Base-by-base conservation (phyloP, 2,113 vertebrate species). In the Tenrec ecaudatus region DNA sequence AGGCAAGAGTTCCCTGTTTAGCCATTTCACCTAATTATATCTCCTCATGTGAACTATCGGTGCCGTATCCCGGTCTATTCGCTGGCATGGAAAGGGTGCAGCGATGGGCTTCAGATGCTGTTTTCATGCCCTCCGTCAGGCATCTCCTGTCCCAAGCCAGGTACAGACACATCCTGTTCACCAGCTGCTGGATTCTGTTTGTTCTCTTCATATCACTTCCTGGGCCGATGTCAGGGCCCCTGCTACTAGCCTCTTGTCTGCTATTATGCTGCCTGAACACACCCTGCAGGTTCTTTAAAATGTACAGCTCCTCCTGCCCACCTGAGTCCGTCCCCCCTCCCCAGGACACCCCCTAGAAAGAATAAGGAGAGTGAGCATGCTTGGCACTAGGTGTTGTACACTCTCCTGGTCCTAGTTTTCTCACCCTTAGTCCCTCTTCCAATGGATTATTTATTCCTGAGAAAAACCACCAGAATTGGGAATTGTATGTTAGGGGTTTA, bases 91-190 rank as follows among this genome's bases (percentile, higher is more conserved):
- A 60, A 89, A 91, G 71, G 60, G 71, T 43, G 16, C 2, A 71
- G 36, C 95, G 53, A 87, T 11, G 79, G 68, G 60, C 73, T 92
- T 95, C 80, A 79, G 77, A 79, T 95, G 90, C 90, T 90, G 86
- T 92, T 94, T 90, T 88, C 38, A 88, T 95, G 90, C 81, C 2
- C 9, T 82, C 90, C 43, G 0, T 92, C 77, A 95, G 90, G 40
- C 78, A 82, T 92, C 69, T 86, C 88, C 81, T 95, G 77, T 91
- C 90, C 88, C 23, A 11, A 90, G 80, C 80, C 31, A 22, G 47
- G 87, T 94, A 94, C 91, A 97, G 96, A 96, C 88, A 93, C 94
- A 86, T 89, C 96, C 88, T 95, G 94, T 92, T 97, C 94, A 95
- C 88, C 68, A 94, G 92, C 96, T 95, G 93, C 88, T 95, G 89